Conservation (phyloP, 2,797 vertebrate genomes). For the Chromis chromis region DNA sequence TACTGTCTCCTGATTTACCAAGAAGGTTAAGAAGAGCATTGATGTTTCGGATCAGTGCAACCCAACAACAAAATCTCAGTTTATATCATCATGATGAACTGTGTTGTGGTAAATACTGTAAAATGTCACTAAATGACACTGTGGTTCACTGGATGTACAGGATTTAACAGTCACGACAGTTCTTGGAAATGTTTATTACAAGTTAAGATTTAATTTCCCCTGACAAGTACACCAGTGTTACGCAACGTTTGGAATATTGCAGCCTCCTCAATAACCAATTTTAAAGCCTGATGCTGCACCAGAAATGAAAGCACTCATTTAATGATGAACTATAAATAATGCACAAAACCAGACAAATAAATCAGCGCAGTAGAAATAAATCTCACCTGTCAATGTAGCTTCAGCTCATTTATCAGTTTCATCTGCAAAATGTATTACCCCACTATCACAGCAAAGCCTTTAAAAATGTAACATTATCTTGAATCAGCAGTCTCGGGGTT, state of each 20-base stretch:
- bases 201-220: slow-evolving; percentile 3
- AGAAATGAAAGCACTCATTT: slow-evolving; percentile 21
- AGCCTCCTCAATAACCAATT: slow-evolving; percentile 23
- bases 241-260: slow-evolving; percentile 1
- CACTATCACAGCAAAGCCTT: slow-evolving; percentile 42
- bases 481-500: slow-evolving; percentile 73
- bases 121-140: neutral
- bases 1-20: slow-evolving; percentile 3
- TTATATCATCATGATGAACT: neutral
- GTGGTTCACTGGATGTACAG: slow-evolving; percentile 36
- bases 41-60: slow-evolving; percentile 35
- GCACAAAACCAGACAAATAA: slow-evolving; percentile 38
- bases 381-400: slow-evolving; percentile 42
- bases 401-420: slow-evolving; percentile 52
- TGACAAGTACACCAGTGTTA: neutral
- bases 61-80: slow-evolving; percentile 31
- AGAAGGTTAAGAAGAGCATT: neutral
- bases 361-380: slow-evolving; percentile 50
- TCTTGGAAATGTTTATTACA: slow-evolving; percentile 15
- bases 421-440: slow-evolving; percentile 47
- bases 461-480: slow-evolving; percentile 69
- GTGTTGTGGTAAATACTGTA: neutral
- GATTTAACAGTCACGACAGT: slow-evolving; percentile 26
- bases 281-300: slow-evolving; percentile 6
- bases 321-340: slow-evolving; percentile 38